Evolutionary conservation across 2,797 vertebrate species (phyloP).

Genomic region (Liasis olivaceus): DNA sequence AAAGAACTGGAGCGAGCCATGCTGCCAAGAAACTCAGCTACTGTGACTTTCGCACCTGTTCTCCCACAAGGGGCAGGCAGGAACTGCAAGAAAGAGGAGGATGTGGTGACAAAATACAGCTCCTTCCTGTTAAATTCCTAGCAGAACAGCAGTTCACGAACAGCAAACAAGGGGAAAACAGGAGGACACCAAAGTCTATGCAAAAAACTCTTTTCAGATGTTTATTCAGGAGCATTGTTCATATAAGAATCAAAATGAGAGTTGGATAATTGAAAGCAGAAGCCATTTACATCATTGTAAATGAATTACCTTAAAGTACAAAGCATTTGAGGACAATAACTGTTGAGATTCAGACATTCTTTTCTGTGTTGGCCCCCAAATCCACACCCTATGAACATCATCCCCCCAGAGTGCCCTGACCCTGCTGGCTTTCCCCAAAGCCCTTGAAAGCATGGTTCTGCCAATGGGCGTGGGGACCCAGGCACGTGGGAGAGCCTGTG

Average conservation of each 20-base stretch:
- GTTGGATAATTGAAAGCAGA: background rate
- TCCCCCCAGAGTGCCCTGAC: no score
- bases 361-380: no score
- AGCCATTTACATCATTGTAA: background rate
- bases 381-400: no score
- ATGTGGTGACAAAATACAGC: background rate
- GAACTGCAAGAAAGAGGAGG: background rate
- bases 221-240: background rate
- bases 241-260: background rate
- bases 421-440: no score
- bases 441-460: no score
- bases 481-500: no score
- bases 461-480: no score
- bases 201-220: background rate
- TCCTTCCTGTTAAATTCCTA: background rate
- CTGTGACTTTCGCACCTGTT: background rate
- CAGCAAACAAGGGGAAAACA: background rate
- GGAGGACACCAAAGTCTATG: background rate
- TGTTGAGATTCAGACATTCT: no score
- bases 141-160: background rate
- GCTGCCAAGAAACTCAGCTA: background rate
- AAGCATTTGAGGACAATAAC: fast-evolving
- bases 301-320: background rate
- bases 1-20: background rate
- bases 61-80: background rate